phyloP scores from a whole-genome alignment of 2,113 vertebrate species.

The Tetrax tetrax region DNA sequence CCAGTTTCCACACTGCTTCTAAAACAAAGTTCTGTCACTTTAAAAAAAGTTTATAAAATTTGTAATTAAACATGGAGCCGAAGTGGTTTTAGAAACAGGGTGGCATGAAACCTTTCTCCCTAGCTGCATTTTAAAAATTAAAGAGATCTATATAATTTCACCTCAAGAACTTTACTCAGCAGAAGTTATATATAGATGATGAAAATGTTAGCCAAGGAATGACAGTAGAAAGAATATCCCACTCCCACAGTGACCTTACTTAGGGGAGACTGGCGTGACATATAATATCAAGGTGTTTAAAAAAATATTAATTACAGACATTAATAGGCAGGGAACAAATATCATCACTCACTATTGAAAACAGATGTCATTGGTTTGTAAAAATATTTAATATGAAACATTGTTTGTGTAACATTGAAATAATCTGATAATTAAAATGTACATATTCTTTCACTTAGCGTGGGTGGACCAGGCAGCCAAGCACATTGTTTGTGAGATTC shows the following conservation, averaged over 20 bases:
- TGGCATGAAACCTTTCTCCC: not conserved
- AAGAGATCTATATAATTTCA: not conserved
- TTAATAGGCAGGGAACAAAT: not conserved
- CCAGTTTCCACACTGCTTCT: not conserved
- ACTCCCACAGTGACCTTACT: not conserved
- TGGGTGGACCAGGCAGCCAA: conserved; percentile 52
- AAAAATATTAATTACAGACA: not conserved
- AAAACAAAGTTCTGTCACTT: not conserved
- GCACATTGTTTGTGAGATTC: conserved; percentile 42
- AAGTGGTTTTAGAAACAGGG: not conserved
- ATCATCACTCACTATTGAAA: not conserved
- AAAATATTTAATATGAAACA: conserved; percentile 33
- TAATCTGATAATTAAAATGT: conserved; percentile 63
- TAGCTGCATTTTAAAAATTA: not conserved
- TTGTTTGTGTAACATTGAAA: conserved; percentile 19
- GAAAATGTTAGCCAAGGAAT: not conserved
- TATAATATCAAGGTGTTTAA: not conserved
- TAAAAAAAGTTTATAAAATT: not conserved
- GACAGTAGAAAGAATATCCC: not conserved
- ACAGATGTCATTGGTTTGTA: not conserved
- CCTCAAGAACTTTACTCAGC: conserved; percentile 5
- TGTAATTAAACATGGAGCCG: not conserved
- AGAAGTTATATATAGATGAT: not conserved
- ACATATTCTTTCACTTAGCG: conserved; percentile 35
- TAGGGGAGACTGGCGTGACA: not conserved